Evolutionary conservation across 2,888 invertebrate species (phyloP), one percentile per base, ranked within the genome.

Genomic region (Ferrisia virgata): DNA sequence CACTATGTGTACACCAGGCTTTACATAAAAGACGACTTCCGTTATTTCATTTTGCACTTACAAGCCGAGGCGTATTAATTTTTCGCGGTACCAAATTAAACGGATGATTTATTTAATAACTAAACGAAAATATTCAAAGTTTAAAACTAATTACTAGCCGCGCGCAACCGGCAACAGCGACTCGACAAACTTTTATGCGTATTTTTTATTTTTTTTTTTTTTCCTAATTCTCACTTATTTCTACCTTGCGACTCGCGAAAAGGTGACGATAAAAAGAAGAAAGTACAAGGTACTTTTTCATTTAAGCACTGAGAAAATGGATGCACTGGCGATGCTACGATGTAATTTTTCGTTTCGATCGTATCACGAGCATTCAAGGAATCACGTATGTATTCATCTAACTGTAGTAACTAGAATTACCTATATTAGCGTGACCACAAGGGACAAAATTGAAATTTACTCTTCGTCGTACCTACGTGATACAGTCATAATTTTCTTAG

Each of bases 51-150:
- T 47, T 25, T 31, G 47, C 79, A 47, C 79, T 47, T 47, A 43
- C n/a, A 43, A 79, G 31, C 31, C 79, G 47, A 22, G 79, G 28
- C 47, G 43, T 79, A 79, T 79, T 79, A 40, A 43, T 47, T 79
- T 47, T 79, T 79, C 31, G 79, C 79, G 79, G 43, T 47, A 47
- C 72, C 79, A 40, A 79, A 79, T 79, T 79, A 79, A 79, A 79
- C 79, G 25, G 22, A 40, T 79, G 79, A 79, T 79, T 79, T 79
- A 79, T 79, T 40, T 43, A 79, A 79, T 79, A 79, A 72, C 72
- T 33, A 33, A 72, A 72, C 72, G 33, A 33, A 72, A 33, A 33
- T 72, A 33, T 33, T 72, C 33, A 31, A 72, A 72, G 33, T 72
- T 72, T 72, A 72, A 33, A 72, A 72, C 72, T 72, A 72, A 72